These are phyloP conservation scores for Mobula birostris DNA, from an alignment of 2,113 vertebrate species.

Conservation along the genomic window DNA sequence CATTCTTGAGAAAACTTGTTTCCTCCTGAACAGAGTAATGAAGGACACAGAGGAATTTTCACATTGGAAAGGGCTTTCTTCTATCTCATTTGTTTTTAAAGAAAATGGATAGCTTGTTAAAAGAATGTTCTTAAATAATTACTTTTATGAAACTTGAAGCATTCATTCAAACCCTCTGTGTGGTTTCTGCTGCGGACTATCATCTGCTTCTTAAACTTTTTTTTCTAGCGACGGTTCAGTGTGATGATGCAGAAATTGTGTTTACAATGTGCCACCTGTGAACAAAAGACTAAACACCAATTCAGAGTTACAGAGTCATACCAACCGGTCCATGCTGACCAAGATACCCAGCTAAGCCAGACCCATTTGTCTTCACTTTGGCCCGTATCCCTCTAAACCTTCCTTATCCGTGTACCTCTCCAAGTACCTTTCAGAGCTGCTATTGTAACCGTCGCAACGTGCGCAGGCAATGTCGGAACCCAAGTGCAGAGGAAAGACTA, in stretches of 20 bases:
- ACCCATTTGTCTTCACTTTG: too few species aligned
- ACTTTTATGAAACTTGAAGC: background rate
- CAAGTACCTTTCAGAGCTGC: too few species aligned
- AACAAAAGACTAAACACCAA: too few species aligned
- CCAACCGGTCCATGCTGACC: too few species aligned
- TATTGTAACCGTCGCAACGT: too few species aligned
- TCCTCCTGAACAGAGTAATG: background rate
- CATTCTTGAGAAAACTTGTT: background rate
- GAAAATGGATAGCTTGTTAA: background rate
- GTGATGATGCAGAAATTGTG: background rate
- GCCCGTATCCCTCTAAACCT: too few species aligned
- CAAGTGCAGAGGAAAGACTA: too few species aligned
- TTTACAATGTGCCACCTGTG: too few species aligned
- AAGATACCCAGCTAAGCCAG: too few species aligned
- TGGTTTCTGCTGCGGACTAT: background rate
- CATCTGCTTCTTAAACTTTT: background rate
- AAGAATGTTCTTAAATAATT: background rate
- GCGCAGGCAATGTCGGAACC: too few species aligned
- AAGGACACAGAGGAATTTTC: background rate
- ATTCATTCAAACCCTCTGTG: background rate
- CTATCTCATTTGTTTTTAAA: background rate
- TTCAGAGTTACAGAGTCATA: too few species aligned
- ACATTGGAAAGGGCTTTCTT: background rate
- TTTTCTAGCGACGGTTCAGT: background rate
- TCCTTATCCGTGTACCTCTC: too few species aligned